These are phyloP conservation scores for Enteromius fasciolatus DNA, from an alignment of 2,797 vertebrate genomes.

Conservation along the genomic window DNA sequence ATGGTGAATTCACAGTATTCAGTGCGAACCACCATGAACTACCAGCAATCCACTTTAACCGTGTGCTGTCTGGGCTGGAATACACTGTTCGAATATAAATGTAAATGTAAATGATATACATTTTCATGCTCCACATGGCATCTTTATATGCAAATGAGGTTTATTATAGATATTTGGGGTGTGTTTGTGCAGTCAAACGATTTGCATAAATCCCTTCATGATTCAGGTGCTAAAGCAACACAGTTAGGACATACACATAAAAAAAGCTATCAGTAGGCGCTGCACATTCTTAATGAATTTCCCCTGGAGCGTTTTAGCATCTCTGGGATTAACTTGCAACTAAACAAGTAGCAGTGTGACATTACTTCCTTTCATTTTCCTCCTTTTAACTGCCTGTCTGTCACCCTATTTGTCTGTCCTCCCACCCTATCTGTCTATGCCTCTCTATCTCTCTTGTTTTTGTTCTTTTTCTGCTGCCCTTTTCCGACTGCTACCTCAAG, in stretches of 20 bases:
- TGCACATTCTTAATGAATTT: neutral
- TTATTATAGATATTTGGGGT: constrained; percentile 19
- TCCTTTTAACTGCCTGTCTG: neutral
- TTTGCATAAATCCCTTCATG: neutral
- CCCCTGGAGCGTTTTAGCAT: neutral
- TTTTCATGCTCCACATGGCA: neutral
- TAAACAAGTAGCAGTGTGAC: neutral
- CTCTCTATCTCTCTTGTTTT: constrained; percentile 32
- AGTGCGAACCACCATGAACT: neutral
- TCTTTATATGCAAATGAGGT: neutral
- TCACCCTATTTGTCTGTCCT: constrained; percentile 34
- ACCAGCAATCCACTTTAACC: neutral
- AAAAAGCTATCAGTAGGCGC: neutral
- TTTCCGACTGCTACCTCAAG: constrained; percentile 36
- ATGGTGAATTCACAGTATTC: constrained; percentile 3
- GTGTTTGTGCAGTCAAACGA: neutral
- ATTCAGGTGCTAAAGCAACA: constrained; percentile 8
- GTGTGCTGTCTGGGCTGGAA: neutral
- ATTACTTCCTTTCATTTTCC: constrained; percentile 8
- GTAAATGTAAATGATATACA: neutral
- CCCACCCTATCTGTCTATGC: constrained; percentile 18
- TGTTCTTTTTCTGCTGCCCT: constrained; percentile 17
- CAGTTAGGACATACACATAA: neutral
- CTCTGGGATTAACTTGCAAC: neutral
- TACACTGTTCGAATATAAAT: neutral